A percentile compares a stretch with the other conserved stretches of the same genome.
phyloP scores from a whole-genome alignment of 1,140 invertebrate genomes.

The Drosophila asahinai region DNA sequence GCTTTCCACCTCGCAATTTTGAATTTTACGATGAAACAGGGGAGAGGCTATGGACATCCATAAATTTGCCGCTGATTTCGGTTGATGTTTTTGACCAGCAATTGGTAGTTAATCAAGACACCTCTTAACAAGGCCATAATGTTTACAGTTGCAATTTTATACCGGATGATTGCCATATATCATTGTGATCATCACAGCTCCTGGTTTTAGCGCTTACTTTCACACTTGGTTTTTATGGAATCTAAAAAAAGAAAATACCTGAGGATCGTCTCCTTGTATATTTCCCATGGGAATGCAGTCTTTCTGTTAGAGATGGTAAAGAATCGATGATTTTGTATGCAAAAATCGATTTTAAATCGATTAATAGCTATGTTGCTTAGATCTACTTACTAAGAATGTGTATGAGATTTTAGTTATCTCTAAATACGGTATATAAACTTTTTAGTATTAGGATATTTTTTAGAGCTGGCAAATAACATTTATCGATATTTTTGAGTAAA shows the following conservation, averaged over 20 bases:
- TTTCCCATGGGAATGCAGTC: too few species aligned
- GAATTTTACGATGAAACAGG: conserved; percentile 25
- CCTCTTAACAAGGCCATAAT: conserved; percentile 44
- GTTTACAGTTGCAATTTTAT: conserved; percentile 39
- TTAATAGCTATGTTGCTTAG: too few species aligned
- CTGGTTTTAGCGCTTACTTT: conserved; percentile 22
- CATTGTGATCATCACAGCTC: not conserved
- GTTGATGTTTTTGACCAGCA: conserved; percentile 45
- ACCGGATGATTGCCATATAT: conserved; percentile 25
- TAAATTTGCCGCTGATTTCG: conserved; percentile 48
- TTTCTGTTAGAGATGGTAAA: too few species aligned
- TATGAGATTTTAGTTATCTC: too few species aligned
- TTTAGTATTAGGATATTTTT: too few species aligned
- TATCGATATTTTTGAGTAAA: too few species aligned
- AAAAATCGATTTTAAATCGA: not conserved
- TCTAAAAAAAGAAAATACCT: not conserved
- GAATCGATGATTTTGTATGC: too few species aligned
- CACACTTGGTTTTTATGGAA: not conserved
- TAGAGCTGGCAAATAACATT: too few species aligned
- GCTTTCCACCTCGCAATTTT: conserved; percentile 15
- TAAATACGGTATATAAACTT: too few species aligned
- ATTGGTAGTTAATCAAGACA: conserved; percentile 43
- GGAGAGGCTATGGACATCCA: conserved; percentile 15
- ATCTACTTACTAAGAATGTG: too few species aligned
- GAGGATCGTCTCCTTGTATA: not conserved